These are phyloP conservation scores for Poliocrania exsul DNA, from an alignment of 2,797 vertebrate genomes.

Conservation along the genomic window DNA sequence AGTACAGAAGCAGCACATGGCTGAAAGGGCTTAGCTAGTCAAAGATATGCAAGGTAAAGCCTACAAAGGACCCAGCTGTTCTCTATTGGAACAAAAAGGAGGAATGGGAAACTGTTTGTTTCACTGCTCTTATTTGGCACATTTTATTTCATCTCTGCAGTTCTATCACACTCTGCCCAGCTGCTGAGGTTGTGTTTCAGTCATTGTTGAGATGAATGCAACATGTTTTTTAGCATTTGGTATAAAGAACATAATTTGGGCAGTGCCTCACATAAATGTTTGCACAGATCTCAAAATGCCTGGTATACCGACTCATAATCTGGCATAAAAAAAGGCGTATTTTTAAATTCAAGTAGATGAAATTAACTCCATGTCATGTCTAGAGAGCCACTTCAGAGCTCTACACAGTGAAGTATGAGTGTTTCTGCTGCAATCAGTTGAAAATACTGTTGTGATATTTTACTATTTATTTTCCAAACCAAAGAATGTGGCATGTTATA, in stretches of 20 bases:
- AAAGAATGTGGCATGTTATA: background rate
- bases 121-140: background rate
- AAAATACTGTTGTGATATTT: background rate
- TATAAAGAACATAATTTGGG: background rate
- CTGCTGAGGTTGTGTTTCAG: constrained; percentile 29
- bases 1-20: constrained; percentile 32
- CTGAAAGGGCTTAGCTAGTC: constrained; percentile 64
- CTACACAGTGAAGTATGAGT: background rate
- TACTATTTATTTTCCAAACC: background rate
- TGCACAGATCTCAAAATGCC: background rate
- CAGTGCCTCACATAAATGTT: background rate
- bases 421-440: background rate
- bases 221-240: background rate
- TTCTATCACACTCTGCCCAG: background rate
- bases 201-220: background rate
- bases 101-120: constrained; percentile 27
- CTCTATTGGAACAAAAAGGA: constrained; percentile 19
- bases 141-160: constrained; percentile 19
- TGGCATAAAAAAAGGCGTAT: background rate
- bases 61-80: constrained; percentile 36
- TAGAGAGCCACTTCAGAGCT: background rate
- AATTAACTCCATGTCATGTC: background rate
- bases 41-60: constrained; percentile 50
- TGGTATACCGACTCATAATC: background rate
- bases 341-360: constrained; percentile 5